These are phyloP conservation scores for Ypsolopha scabrella DNA, from an alignment of 2,888 invertebrate species.

Conservation along the genomic window DNA sequence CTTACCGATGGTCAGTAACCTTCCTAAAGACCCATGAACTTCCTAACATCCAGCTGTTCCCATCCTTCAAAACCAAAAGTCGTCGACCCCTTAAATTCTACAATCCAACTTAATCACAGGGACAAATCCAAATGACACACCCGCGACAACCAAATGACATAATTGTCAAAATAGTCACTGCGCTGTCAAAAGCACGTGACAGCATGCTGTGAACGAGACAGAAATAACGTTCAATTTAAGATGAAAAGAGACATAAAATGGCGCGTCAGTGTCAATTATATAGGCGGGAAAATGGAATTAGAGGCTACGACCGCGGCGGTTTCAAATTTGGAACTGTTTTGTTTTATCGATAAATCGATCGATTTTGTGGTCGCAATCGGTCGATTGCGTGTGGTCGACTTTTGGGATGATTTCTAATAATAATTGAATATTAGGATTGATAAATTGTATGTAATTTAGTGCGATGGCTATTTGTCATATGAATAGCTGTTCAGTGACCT, in stretches of 20 bases:
- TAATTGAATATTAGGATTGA: conserved; percentile 50
- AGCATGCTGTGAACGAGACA: conserved; percentile 36
- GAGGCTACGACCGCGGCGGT: conserved; percentile 54
- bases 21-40: background rate
- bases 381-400: conserved; percentile 64
- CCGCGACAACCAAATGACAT: conserved; percentile 68
- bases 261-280: conserved; percentile 67
- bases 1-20: background rate
- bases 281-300: conserved; percentile 68
- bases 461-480: conserved; percentile 2
- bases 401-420: conserved; percentile 36
- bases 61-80: conserved; percentile 48
- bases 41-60: conserved; percentile 43
- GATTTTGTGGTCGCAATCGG: conserved; percentile 40
- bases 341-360: conserved; percentile 67
- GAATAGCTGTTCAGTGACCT: background rate
- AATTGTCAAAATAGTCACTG: conserved; percentile 68
- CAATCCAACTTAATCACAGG: conserved; percentile 61
- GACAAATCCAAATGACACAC: conserved; percentile 59
- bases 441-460: background rate
- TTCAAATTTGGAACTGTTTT: conserved; percentile 67
- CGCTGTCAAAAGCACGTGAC: conserved; percentile 66
- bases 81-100: conserved; percentile 57
- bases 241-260: conserved; percentile 32
- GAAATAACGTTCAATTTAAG: conserved; percentile 14